Conservation (phyloP, 2,113 vertebrate species). For the Agelaius tricolor region DNA sequence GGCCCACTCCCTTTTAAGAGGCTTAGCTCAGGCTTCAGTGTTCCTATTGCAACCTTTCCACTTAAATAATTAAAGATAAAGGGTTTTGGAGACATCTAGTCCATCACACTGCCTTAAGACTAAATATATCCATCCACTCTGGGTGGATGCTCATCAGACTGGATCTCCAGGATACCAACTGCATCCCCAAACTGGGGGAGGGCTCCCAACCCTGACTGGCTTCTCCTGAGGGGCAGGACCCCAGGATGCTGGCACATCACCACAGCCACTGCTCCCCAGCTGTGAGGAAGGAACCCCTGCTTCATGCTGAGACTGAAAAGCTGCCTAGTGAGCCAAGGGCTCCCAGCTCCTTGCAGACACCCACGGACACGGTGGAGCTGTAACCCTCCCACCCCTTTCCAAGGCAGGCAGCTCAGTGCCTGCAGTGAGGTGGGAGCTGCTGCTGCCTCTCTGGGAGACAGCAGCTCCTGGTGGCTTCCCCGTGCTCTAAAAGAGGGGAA, state of each 20-base stretch:
- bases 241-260: background rate
- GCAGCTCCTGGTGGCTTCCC: background rate
- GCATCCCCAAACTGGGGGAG: background rate
- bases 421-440: background rate
- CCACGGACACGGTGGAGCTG: fast-evolving
- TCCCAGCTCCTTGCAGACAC: background rate
- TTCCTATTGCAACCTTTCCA: background rate
- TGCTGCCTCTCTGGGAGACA: background rate
- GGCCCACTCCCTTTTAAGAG: background rate
- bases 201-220: background rate
- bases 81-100: background rate
- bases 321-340: background rate
- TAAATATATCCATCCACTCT: background rate
- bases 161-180: background rate
- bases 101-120: background rate
- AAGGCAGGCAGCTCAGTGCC: background rate
- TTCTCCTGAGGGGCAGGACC: background rate
- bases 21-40: background rate
- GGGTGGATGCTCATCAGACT: background rate
- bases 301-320: background rate
- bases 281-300: background rate
- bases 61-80: background rate
- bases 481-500: background rate
- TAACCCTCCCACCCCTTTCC: background rate
- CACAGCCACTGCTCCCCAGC: background rate